Base-by-base conservation (phyloP, 2,797 vertebrate genomes). In the Pipistrellus kuhlii region DNA sequence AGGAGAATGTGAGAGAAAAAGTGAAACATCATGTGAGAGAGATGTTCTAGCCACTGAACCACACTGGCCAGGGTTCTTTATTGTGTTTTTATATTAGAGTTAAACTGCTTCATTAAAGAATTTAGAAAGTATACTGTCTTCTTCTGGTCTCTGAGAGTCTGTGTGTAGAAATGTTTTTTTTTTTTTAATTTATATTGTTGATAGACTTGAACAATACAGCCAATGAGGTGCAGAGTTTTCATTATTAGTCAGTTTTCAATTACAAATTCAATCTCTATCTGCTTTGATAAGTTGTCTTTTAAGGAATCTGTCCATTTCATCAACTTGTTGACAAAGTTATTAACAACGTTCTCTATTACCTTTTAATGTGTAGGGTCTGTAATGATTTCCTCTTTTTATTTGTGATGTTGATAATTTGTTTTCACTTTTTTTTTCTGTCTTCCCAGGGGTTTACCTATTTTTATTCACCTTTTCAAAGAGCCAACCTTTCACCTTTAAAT, bases 381-480 rank as follows among this genome's bases (percentile, higher is more conserved):
- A 78, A 57, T 89, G 48, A 93, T 73, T 76, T 71, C 27, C 20
- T 12, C 38, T 59, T 87, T 95, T 84, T 25, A 75, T 81, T 69
- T 83, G 62, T 86, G 23, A 89, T 89, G 21, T 9, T 69, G 55
- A 62, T 30, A 72, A 83, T 85, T 75, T 80, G 78, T 71, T 94
- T 75, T 84, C 25, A 75, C 8, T 90, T 84, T 53, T 57, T 73
- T 77, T 51, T 72, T 27, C 12, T 27, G 13, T 83, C 64, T 93
- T 85, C 57, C 23, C 72, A 71, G 2, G 30, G 46, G 51, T 21
- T 91, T 85, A 91, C 73, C 53, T 41, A 93, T 41, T 94, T 94
- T 93, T 86, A 84, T 85, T 86, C 23, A 80, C 32, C 41, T 90
- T 96, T 82, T 69, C 76, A 91, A 84, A 90, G 13, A 94, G 89